A percentile compares a stretch with the other conserved stretches of the same genome.
Conservation (phyloP, 2,888 invertebrate genomes). For the Habrosyne pyritoides region DNA sequence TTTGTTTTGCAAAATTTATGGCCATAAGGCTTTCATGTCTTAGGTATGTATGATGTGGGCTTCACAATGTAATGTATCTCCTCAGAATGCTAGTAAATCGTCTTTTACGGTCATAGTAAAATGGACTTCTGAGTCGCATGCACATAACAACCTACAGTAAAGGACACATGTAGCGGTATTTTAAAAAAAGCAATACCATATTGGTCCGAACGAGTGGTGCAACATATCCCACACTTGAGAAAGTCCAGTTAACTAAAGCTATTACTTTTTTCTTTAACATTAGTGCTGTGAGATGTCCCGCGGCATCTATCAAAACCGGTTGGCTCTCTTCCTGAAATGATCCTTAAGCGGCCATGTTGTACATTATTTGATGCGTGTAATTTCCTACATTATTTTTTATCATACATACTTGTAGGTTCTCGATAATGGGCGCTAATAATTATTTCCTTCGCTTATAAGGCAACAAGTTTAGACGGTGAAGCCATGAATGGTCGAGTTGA, state of each 20-base stretch:
- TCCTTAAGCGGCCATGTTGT: slow-evolving; percentile 67
- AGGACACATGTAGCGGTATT: slow-evolving; percentile 44
- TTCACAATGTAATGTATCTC: slow-evolving; percentile 46
- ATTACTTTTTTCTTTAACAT: slow-evolving; percentile 58
- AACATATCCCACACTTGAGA: slow-evolving; percentile 36
- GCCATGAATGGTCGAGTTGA: background rate
- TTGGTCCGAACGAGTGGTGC: slow-evolving; percentile 32
- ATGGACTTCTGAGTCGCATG: slow-evolving; percentile 21
- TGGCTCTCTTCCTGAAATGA: slow-evolving; percentile 63
- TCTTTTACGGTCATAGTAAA: slow-evolving; percentile 38
- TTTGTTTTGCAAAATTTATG: slow-evolving; percentile 66
- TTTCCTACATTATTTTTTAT: slow-evolving; percentile 62
- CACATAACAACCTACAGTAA: slow-evolving; percentile 13
- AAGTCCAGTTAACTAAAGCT: slow-evolving; percentile 59
- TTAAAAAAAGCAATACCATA: slow-evolving; percentile 46
- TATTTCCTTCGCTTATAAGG: background rate
- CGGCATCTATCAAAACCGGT: slow-evolving; percentile 55
- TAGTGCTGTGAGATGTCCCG: slow-evolving; percentile 41
- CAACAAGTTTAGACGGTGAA: background rate
- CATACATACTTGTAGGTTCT: slow-evolving; percentile 41
- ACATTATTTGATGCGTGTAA: slow-evolving; percentile 59
- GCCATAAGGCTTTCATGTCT: slow-evolving; percentile 45
- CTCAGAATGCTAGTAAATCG: slow-evolving; percentile 39
- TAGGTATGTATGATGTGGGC: slow-evolving; percentile 50
- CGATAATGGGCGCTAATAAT: background rate